Evolutionary conservation across 2,888 invertebrate genomes (phyloP), one percentile per base, ranked within the genome.

Genomic region (Ferdinandea cuprea): DNA sequence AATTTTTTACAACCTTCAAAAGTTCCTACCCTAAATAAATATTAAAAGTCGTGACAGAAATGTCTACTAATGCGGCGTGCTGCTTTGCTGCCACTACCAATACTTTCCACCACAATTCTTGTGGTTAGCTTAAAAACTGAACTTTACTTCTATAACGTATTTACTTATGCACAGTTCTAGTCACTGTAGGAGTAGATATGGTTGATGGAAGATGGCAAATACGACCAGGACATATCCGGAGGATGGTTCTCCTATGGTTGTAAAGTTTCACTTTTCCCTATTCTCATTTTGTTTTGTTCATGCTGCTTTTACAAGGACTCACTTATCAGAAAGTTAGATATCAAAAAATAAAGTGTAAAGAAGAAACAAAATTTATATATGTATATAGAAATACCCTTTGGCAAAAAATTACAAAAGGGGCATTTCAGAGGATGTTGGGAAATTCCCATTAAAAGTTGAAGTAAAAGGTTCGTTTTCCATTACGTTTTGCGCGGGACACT

Each of bases 401-500:
- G 32, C 21, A 1, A 5, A 8, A 15, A n/a, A 6, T 21, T 35
- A 46, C 61, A 25, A 30, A 44, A 46, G 21, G 1, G 8, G 13
- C 13, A 40, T 40, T 15, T 2, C 8, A 8, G 17, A 0, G 9
- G 40, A 44, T 3, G 4, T 9, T 19, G 9, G 13, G 61, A 46
- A 44, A 21, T 61, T 61, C 46, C 21, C 32, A 61, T 61, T 48
- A 61, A 61, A 61, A 61, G 19, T 61, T 58, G 15, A 25, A 40
- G 15, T 6, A 15, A 42, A 35, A 21, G 13, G 32, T 13, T 28
- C 30, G 7, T 5, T 30, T 58, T 13, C 17, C 13, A 46, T 13
- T 32, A 8, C n/a, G 0, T 21, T n/a, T 44, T 32, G n/a, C n/a
- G 30, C n/a, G 19, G 44, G 5, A n/a, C 9, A 48, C 8, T 25